These are phyloP conservation scores for Caenorhabditis sinica DNA, from an alignment of 2,888 invertebrate genomes.

Conservation along the genomic window DNA sequence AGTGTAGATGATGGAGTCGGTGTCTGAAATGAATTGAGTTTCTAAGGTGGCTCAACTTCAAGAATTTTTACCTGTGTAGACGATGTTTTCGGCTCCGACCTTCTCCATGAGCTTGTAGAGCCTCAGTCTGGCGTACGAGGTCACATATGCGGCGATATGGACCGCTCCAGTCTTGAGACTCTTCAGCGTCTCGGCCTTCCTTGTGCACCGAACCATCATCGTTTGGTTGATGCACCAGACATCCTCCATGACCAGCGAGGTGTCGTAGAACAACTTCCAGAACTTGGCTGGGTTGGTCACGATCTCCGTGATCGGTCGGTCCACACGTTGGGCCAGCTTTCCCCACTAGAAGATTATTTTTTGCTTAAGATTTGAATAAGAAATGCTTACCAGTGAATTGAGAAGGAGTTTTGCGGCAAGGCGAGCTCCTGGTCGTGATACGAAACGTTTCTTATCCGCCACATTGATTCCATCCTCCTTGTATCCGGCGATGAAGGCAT, in stretches of 20 bases:
- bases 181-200: background rate
- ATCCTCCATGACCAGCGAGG: background rate
- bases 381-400: conserved; percentile 8
- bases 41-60: background rate
- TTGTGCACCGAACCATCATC: background rate
- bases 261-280: conserved; percentile 8
- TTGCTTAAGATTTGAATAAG: too few relatives aligned
- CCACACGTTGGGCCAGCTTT: background rate
- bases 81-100: conserved; percentile 2
- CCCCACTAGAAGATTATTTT: conserved; percentile 11
- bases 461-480: background rate
- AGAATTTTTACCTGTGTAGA: conserved; percentile 2
- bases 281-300: background rate
- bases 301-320: background rate
- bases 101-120: conserved; percentile 7
- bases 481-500: background rate
- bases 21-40: background rate
- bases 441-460: background rate
- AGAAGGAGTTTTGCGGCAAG: background rate
- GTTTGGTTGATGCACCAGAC: conserved; percentile 22
- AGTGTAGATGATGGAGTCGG: conserved; percentile 16
- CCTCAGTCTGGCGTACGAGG: background rate
- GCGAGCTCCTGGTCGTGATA: background rate
- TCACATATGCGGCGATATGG: conserved; percentile 6
- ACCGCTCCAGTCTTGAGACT: conserved; percentile 14